These are phyloP conservation scores for Chamaetylas fuelleborni DNA, from an alignment of 2,113 vertebrate genomes.

Conservation along the genomic window DNA sequence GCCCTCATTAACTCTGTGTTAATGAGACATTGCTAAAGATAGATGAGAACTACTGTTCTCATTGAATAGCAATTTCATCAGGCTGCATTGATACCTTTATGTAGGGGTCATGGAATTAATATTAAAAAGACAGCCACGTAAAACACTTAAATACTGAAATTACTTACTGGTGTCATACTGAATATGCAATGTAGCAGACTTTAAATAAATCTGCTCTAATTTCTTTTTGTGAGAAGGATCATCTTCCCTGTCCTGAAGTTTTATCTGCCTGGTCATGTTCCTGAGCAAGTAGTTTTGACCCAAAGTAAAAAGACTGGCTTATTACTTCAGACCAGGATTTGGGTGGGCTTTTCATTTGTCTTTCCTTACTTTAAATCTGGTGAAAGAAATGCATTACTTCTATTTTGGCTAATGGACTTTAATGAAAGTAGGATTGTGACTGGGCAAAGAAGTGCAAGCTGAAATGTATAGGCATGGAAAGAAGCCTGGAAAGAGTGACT, in stretches of 20 bases:
- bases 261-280: not conserved
- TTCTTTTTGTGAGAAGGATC: not conserved
- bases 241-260: not conserved
- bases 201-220: not conserved
- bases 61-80: not conserved
- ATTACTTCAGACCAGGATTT: not conserved
- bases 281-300: not conserved
- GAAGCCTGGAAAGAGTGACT: not conserved
- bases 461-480: not conserved
- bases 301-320: not conserved
- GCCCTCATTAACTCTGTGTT: slow-evolving; percentile 2
- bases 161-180: not conserved
- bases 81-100: not conserved
- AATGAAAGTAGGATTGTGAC: not conserved
- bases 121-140: not conserved
- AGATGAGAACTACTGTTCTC: not conserved
- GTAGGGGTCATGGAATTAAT: not conserved
- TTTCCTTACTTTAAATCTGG: not conserved
- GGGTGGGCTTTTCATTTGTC: not conserved
- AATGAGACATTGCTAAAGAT: not conserved
- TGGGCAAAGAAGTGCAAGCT: not conserved
- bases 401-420: not conserved
- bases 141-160: not conserved
- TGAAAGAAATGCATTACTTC: not conserved
- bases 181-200: not conserved